These are phyloP conservation scores for Albula glossodonta DNA, from an alignment of 2,113 vertebrate species.

Conservation along the genomic window DNA sequence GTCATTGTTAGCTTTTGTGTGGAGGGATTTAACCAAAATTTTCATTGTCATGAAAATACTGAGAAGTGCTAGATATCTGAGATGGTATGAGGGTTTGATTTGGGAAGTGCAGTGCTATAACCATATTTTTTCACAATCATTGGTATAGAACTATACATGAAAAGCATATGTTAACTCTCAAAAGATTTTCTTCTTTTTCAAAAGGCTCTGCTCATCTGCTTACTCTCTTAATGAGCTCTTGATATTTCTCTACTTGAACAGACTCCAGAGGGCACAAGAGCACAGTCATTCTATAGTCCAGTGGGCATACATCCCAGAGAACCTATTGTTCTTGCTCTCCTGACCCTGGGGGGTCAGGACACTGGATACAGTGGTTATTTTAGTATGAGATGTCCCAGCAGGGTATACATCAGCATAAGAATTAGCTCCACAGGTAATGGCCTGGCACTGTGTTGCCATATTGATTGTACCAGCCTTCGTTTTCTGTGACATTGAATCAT, in stretches of 20 bases:
- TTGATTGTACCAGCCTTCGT: neutral
- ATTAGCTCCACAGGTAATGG: neutral
- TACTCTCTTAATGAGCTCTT: neutral
- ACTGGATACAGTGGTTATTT: neutral
- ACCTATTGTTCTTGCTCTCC: neutral
- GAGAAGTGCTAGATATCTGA: neutral
- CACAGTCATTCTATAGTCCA: neutral
- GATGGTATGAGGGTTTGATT: neutral
- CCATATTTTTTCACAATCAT: neutral
- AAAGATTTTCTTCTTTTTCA: neutral
- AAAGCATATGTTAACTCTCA: neutral
- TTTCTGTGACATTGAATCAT: neutral
- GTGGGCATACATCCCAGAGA: neutral
- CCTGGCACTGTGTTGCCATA: neutral
- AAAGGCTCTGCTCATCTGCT: too few relatives aligned
- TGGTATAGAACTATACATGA: neutral
- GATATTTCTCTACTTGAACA: neutral
- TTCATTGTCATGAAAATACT: neutral
- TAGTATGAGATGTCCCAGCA: neutral
- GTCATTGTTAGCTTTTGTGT: neutral
- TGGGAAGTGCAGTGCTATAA: neutral
- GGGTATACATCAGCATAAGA: neutral
- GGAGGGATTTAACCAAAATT: neutral
- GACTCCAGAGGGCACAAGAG: neutral
- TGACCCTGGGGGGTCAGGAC: neutral